Evolutionary conservation across 2,113 vertebrate species (phyloP).

Genomic region (Thunnus thynnus): DNA sequence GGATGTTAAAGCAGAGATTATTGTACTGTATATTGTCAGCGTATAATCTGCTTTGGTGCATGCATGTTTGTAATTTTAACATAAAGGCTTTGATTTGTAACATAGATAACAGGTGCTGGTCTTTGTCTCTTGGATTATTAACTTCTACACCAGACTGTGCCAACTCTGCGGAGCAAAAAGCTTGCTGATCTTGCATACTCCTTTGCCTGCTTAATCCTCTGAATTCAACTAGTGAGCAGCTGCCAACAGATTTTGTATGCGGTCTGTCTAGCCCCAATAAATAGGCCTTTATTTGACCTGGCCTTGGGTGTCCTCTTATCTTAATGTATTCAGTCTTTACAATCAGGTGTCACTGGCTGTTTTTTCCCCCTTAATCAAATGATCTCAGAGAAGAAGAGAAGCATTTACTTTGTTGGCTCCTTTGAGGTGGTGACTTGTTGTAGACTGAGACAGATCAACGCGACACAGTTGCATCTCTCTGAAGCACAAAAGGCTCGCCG

Average conservation of each 20-base stretch:
- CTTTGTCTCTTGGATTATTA: conserved; percentile 67
- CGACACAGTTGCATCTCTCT: conserved; percentile 59
- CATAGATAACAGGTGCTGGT: conserved; percentile 52
- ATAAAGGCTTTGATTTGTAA: conserved; percentile 22
- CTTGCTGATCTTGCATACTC: conserved; percentile 76
- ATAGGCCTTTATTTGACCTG: conserved; percentile 75
- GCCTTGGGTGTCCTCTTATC: conserved; percentile 72
- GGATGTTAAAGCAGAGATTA: conserved; percentile 55
- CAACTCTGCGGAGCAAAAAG: conserved; percentile 56
- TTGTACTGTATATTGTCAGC: conserved; percentile 10
- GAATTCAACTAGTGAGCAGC: conserved; percentile 68
- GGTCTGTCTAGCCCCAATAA: conserved; percentile 64
- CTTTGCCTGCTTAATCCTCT: conserved; percentile 75
- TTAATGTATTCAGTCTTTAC: conserved; percentile 69
- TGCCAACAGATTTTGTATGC: conserved; percentile 72
- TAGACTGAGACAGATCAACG: conserved; percentile 58
- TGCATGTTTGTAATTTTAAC: conserved; percentile 27
- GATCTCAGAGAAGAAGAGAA: conserved; percentile 64
- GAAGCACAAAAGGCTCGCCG: conserved; percentile 63
- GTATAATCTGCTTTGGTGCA: conserved; percentile 21
- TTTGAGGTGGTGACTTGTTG: conserved; percentile 70
- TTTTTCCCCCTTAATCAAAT: conserved; percentile 27
- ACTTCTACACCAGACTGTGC: conserved; percentile 51
- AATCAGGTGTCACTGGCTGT: conserved; percentile 59
- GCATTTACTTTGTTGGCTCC: conserved; percentile 67